A percentile compares a stretch with the other conserved stretches of the same genome.
These are phyloP conservation scores for Strigops habroptila DNA, from an alignment of 2,113 vertebrate species.

Conservation along the genomic window DNA sequence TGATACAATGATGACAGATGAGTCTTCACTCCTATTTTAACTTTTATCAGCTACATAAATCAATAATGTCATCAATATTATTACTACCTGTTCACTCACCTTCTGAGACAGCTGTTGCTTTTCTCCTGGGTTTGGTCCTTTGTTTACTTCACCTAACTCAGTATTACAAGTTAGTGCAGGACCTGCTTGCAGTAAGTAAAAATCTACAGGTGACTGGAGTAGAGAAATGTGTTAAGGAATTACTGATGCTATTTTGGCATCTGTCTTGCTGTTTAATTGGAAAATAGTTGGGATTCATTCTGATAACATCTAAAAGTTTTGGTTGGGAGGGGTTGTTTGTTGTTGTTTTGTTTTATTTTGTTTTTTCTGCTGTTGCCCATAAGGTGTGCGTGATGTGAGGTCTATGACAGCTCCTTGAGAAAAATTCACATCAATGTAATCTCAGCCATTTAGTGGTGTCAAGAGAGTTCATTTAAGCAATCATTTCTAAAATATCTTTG, in stretches of 20 bases:
- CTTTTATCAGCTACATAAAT: slow-evolving; percentile 41
- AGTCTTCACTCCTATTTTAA: slow-evolving; percentile 21
- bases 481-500: neutral
- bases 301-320: neutral
- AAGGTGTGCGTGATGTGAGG: neutral
- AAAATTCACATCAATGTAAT: neutral
- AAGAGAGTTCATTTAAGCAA: neutral
- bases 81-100: slow-evolving; percentile 14
- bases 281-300: neutral
- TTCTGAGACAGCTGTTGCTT: slow-evolving; percentile 40
- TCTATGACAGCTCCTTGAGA: neutral
- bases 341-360: neutral
- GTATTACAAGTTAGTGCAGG: neutral
- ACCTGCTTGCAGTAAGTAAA: neutral
- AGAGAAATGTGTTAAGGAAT: neutral
- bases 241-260: neutral
- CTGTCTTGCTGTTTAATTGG: neutral
- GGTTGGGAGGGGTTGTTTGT: rapidly evolving
- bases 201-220: neutral
- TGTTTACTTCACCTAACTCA: neutral
- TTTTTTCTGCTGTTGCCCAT: neutral
- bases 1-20: slow-evolving; percentile 36
- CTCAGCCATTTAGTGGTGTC: neutral
- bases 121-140: slow-evolving; percentile 9
- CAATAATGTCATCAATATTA: slow-evolving; percentile 48